phyloP scores from a whole-genome alignment of 2,888 invertebrate species.

The Agrotis exclamationis region DNA sequence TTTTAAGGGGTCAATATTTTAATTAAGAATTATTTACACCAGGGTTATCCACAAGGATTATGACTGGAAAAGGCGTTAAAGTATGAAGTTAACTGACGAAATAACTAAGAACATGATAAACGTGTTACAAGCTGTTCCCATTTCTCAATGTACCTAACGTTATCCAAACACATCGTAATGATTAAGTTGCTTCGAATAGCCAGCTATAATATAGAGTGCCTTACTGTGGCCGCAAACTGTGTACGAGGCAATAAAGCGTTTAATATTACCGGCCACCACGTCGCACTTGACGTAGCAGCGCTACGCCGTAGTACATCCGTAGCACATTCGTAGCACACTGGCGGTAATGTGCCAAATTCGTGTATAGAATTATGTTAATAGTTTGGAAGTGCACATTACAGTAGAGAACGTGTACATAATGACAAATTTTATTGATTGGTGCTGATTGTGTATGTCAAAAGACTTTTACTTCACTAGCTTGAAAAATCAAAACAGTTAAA shows the following conservation, averaged over 20 bases:
- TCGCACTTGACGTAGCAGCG: constrained; percentile 58
- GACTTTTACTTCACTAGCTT: background rate
- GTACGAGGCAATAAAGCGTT: constrained; percentile 51
- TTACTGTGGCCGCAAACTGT: constrained; percentile 41
- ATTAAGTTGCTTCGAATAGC: constrained; percentile 28
- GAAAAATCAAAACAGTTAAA: background rate
- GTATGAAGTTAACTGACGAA: constrained; percentile 14
- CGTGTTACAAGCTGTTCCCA: constrained; percentile 3
- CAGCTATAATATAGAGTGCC: constrained; percentile 25
- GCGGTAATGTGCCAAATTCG: constrained; percentile 53
- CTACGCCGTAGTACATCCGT: constrained; percentile 63
- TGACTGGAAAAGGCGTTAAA: background rate
- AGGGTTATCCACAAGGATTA: constrained; percentile 1
- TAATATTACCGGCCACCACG: constrained; percentile 51
- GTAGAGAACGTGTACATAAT: constrained; percentile 11
- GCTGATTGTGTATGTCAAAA: background rate
- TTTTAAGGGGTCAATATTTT: constrained; percentile 13
- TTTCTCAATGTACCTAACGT: background rate
- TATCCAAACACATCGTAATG: constrained; percentile 24
- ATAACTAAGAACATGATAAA: background rate
- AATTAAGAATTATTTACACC: background rate
- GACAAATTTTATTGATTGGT: background rate
- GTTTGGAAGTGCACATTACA: constrained; percentile 15
- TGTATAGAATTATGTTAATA: constrained; percentile 39
- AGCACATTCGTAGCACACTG: constrained; percentile 51